Evolutionary conservation across 2,113 vertebrate genomes (phyloP), one percentile per base, ranked within the genome.

Genomic region (Pyrgilauda ruficollis): DNA sequence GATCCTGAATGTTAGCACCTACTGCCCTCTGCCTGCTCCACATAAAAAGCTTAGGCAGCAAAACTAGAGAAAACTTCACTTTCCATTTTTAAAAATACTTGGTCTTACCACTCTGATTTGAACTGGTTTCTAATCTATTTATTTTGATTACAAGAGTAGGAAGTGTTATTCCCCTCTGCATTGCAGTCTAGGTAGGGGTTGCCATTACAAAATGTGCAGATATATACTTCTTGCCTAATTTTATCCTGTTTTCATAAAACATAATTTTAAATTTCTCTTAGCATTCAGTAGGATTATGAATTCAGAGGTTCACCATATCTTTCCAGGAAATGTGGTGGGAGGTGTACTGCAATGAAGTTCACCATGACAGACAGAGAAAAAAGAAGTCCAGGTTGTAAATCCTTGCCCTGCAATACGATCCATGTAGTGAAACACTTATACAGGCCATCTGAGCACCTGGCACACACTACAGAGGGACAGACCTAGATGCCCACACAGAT

Each of bases 1-100:
- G 23, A 84, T 5, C 18, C 37, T 39, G 86, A 95, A 93, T 21
- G 53, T 86, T 95, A 75, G 83, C 73, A 72, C 92, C 84, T 96
- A 72, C 90, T 92, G 90, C 94, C 92, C 90, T 96, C 95, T 96
- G 76, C 93, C 85, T 96, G 85, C 56, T 56, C 50, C 56, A 43
- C 20, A 68, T 67, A 88, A 90, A 90, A 93, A 1, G 11, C 28
- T 6, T 53, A 49, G 84, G 68, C 19, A 93, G 72, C 43, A 88
- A 70, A 92, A 74, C 3, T 23, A 43, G 15, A 63, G 43, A 44
- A 76, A 83, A 77, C 19, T 18, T 37, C 18, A 59, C 50, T 66
- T 80, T 12, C 13, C 6, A 63, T 1, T 47, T 68, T 68, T 70
- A 50, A 1, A 31, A 50, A 49, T 39, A 44, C 13, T 78, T 63